These are phyloP conservation scores for Volucella zonaria DNA, from an alignment of 2,888 invertebrate genomes.

Conservation along the genomic window DNA sequence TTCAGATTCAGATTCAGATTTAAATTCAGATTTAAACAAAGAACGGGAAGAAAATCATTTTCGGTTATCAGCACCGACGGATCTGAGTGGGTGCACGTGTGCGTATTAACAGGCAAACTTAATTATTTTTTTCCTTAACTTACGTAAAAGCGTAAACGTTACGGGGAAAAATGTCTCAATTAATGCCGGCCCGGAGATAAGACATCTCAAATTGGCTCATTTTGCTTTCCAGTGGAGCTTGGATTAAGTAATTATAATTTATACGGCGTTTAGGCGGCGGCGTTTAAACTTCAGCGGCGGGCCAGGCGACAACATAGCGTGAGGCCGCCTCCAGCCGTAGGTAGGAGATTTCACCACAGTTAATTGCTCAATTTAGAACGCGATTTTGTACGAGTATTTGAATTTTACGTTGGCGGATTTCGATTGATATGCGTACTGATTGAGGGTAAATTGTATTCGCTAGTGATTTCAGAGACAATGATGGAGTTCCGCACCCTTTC, in stretches of 20 bases:
- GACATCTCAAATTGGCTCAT: conserved; percentile 70
- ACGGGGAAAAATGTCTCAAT: conserved; percentile 67
- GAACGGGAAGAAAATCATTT: conserved; percentile 35
- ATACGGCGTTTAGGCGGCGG: conserved; percentile 46
- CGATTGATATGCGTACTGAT: background rate
- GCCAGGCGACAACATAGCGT: background rate
- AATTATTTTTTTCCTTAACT: conserved; percentile 54
- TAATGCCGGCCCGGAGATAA: conserved; percentile 62
- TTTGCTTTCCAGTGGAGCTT: conserved; percentile 44
- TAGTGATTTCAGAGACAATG: background rate
- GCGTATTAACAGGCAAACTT: conserved; percentile 61
- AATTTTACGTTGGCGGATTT: background rate
- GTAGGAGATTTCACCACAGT: conserved; percentile 56
- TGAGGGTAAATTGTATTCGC: conserved; percentile 4
- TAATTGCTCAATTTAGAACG: conserved; percentile 67
- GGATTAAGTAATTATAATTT: conserved; percentile 71
- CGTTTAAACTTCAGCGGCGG: background rate
- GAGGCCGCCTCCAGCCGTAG: conserved; percentile 34
- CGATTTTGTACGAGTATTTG: background rate
- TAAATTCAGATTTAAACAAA: conserved; percentile 1
- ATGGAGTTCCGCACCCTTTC: background rate
- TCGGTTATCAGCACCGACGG: conserved; percentile 45
- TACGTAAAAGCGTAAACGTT: conserved; percentile 35
- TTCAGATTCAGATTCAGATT: conserved; percentile 26
- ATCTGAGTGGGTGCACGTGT: conserved; percentile 70